Evolutionary conservation across 2,113 vertebrate species (phyloP).

Genomic region (Perccottus glenii): DNA sequence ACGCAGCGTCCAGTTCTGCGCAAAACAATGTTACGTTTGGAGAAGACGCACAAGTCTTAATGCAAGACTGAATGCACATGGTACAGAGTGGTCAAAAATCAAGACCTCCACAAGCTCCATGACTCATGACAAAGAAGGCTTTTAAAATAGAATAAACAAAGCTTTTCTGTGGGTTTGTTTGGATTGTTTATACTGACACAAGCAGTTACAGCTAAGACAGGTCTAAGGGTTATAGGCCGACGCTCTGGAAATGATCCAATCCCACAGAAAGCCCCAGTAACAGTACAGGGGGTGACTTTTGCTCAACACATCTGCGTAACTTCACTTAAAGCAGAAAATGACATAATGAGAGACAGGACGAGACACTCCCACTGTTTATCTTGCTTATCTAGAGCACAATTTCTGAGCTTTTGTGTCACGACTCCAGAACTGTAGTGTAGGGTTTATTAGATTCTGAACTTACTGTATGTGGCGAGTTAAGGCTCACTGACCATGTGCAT

Average conservation of each 20-base stretch:
- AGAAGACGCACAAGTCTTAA: not conserved
- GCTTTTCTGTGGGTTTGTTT: not conserved
- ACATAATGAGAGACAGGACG: not conserved
- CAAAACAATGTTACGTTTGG: conserved; percentile 16
- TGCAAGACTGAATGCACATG: not conserved
- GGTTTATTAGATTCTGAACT: too few relatives aligned
- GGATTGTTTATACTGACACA: not conserved
- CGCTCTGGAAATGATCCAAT: not conserved
- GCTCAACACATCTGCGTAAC: not conserved
- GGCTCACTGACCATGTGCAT: too few relatives aligned
- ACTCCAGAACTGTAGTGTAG: too few relatives aligned
- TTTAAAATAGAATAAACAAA: too few relatives aligned
- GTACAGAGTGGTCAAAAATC: not conserved
- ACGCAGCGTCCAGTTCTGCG: not conserved
- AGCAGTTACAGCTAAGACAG: not conserved
- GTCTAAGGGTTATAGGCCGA: not conserved
- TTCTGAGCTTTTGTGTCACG: too few relatives aligned
- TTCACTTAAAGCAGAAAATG: not conserved
- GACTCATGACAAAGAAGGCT: too few relatives aligned
- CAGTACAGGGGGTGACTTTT: not conserved
- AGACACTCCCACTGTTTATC: not conserved
- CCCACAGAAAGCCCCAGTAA: not conserved
- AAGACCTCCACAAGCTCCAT: too few relatives aligned
- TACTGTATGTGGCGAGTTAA: too few relatives aligned
- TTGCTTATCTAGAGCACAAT: not conserved